Percentiles rank a stretch among this genome's conserved stretches.
Conservation (phyloP, 2,888 invertebrate species). For the Bombylius discolor region DNA sequence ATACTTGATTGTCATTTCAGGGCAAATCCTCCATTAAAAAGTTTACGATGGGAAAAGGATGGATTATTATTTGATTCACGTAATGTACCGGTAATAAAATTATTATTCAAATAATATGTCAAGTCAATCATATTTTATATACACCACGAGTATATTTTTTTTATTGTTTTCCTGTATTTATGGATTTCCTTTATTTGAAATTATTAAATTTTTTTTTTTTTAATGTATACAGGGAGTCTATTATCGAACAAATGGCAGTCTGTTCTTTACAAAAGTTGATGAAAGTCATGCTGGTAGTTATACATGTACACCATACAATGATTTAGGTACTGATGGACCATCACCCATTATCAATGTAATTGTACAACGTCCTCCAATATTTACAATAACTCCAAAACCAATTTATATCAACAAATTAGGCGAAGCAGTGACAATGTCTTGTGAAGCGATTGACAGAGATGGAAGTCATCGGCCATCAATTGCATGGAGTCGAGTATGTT, state of each 20-base stretch:
- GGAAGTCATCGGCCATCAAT: slow-evolving; percentile 50
- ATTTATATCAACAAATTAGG: slow-evolving; percentile 73
- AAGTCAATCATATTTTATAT: not conserved
- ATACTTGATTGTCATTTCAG: slow-evolving; percentile 83
- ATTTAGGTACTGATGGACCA: slow-evolving; percentile 71
- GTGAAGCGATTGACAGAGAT: slow-evolving; percentile 61
- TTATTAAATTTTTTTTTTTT: too few relatives aligned
- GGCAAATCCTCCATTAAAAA: slow-evolving; percentile 81
- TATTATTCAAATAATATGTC: not conserved
- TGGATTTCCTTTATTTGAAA: too few relatives aligned
- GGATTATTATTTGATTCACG: slow-evolving; percentile 81
- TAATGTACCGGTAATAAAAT: slow-evolving; percentile 49
- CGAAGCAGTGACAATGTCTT: slow-evolving; percentile 67
- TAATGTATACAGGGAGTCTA: slow-evolving; percentile 48
- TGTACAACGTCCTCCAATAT: slow-evolving; percentile 74
- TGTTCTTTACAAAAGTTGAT: slow-evolving; percentile 71
- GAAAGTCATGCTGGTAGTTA: slow-evolving; percentile 78
- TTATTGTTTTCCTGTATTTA: too few relatives aligned
- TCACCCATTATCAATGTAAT: slow-evolving; percentile 73
- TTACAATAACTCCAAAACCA: slow-evolving; percentile 65
- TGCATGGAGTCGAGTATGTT: slow-evolving; percentile 52
- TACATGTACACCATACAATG: slow-evolving; percentile 84
- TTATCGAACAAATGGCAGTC: slow-evolving; percentile 70
- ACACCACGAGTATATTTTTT: not conserved
- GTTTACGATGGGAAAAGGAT: slow-evolving; percentile 87